A percentile compares a stretch with the other conserved stretches of the same genome.
phyloP scores from a whole-genome alignment of 1,140 invertebrate genomes.

The Gonioctena quinquepunctata region DNA sequence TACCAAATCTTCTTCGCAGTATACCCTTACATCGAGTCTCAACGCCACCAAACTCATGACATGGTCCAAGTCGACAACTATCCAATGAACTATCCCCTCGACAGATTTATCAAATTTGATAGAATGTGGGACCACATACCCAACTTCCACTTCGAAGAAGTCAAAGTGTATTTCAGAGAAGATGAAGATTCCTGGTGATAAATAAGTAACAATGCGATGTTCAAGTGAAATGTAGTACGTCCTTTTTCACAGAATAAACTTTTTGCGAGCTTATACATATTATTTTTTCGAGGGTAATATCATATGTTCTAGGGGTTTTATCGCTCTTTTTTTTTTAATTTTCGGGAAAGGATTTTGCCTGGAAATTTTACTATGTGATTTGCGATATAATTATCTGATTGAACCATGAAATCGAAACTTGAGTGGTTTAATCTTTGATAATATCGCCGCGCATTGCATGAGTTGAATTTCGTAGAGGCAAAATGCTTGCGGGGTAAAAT shows the following conservation, averaged over 20 bases:
- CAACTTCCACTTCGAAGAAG: slow-evolving; percentile 65
- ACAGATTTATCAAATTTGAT: slow-evolving; percentile 60
- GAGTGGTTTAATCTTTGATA: too few species aligned
- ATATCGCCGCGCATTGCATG: too few species aligned
- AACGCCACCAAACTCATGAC: slow-evolving; percentile 22
- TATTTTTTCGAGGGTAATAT: too few species aligned
- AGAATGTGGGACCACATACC: slow-evolving; percentile 57
- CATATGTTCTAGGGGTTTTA: too few species aligned
- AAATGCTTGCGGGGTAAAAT: too few species aligned
- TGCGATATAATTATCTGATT: too few species aligned
- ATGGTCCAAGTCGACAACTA: slow-evolving; percentile 58
- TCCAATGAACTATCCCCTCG: slow-evolving; percentile 70
- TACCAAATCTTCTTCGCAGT: slow-evolving; percentile 70
- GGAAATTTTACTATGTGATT: neutral
- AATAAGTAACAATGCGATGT: neutral
- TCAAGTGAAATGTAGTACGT: neutral
- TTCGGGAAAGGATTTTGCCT: neutral
- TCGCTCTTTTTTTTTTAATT: too few species aligned
- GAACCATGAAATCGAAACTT: too few species aligned
- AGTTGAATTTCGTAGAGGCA: too few species aligned
- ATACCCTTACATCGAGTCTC: slow-evolving; percentile 51
- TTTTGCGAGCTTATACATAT: neutral
- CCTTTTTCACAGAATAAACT: neutral
- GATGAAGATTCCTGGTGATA: neutral
- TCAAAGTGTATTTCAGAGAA: slow-evolving; percentile 61